Evolutionary conservation across 2,113 vertebrate genomes (phyloP).

Genomic region (Turnix velox): DNA sequence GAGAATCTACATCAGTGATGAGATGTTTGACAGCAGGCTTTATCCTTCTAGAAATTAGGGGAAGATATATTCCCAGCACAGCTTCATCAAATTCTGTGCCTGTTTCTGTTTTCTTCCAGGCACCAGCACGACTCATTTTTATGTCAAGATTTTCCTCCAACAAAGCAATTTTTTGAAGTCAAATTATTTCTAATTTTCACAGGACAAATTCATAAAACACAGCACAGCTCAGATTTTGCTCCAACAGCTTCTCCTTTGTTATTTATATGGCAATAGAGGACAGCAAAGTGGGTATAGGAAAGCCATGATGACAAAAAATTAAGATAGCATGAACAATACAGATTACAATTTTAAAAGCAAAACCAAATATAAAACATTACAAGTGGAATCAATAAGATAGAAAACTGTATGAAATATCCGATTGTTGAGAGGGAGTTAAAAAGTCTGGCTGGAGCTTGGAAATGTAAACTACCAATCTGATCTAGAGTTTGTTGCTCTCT

Average conservation of each 20-base stretch:
- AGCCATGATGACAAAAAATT: constrained; percentile 1
- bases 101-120: background rate
- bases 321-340: constrained; percentile 51
- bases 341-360: constrained; percentile 44
- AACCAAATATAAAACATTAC: background rate
- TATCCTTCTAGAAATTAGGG: background rate
- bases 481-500: background rate
- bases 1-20: background rate
- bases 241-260: constrained; percentile 20
- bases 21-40: background rate
- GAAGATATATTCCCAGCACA: background rate
- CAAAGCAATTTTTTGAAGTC: background rate
- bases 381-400: background rate
- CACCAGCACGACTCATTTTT: background rate
- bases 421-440: background rate
- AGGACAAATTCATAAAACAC: constrained; percentile 1
- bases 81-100: background rate
- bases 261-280: constrained; percentile 28
- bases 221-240: background rate
- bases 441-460: background rate
- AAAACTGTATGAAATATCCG: background rate
- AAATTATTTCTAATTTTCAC: constrained; percentile 33
- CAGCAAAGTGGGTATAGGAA: background rate
- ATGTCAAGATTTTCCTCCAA: background rate
- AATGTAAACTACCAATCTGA: background rate